Conservation (phyloP, 2,888 invertebrate species). For the Diplolepis rosae region DNA sequence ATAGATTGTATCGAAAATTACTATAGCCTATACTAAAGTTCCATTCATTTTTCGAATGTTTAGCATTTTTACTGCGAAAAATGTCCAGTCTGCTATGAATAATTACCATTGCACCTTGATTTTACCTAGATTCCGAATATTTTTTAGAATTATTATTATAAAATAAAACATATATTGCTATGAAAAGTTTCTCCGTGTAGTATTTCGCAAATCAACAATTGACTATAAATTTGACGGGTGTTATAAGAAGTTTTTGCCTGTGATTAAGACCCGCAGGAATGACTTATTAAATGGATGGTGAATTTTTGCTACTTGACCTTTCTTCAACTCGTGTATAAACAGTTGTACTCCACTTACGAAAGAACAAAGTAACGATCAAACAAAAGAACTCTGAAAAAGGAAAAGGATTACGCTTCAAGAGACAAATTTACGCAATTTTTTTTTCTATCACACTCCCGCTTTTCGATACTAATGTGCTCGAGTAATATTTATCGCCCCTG, state of each 20-base stretch:
- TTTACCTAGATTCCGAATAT: no score
- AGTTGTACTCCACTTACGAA: background rate
- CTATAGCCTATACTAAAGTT: no score
- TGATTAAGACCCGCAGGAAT: background rate
- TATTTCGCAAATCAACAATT: background rate
- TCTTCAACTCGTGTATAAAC: background rate
- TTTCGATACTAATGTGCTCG: conserved; percentile 16
- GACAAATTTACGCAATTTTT: background rate
- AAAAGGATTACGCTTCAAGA: background rate
- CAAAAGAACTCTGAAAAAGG: background rate
- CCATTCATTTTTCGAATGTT: no score
- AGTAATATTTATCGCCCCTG: conserved; percentile 17
- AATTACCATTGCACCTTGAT: no score
- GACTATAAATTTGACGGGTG: background rate
- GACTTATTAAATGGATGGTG: background rate
- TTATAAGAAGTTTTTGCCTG: background rate
- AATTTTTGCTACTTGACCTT: background rate
- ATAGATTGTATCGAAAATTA: no score
- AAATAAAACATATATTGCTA: no score
- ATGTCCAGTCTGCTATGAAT: no score
- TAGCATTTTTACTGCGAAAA: no score
- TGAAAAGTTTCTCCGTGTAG: background rate
- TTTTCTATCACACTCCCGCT: background rate
- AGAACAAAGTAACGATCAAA: background rate
- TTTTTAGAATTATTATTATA: no score